Percentiles rank a stretch among this genome's conserved stretches.
Conservation (phyloP, 92 coral and sea anemone species). For the Porites evermanni region DNA sequence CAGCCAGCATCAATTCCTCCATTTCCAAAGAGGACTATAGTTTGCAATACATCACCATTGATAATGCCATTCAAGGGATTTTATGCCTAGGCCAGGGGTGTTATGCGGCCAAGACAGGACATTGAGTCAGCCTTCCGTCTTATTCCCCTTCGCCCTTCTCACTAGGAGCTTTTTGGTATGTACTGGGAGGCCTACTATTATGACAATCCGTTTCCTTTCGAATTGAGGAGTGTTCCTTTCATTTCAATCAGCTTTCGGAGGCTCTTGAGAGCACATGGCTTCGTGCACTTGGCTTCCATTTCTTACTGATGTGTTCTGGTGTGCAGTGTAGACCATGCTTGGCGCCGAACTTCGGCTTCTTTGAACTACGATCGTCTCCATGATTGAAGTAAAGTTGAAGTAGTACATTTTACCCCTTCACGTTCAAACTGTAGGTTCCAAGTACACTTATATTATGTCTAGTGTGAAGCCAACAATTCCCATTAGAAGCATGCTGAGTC, state of each 20-base stretch:
- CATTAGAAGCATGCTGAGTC: too few relatives aligned
- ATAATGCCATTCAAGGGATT: constrained; percentile 53
- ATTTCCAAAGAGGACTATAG: constrained; percentile 42
- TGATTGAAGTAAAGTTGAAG: too few relatives aligned
- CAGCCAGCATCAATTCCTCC: constrained; percentile 47
- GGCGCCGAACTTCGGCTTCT: too few relatives aligned
- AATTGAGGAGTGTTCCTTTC: constrained; percentile 49
- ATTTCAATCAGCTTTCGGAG: constrained; percentile 55
- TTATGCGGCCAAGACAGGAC: constrained; percentile 57
- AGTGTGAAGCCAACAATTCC: too few relatives aligned
- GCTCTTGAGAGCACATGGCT: constrained; percentile 49
- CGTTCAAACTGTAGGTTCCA: too few relatives aligned
- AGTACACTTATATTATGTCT: too few relatives aligned
- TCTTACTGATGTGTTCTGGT: too few relatives aligned
- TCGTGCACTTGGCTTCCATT: too few relatives aligned
- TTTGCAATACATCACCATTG: constrained; percentile 56
- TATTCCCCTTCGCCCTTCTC: constrained; percentile 34
- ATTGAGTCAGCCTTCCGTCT: constrained; percentile 56
- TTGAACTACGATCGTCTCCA: too few relatives aligned
- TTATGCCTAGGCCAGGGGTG: constrained; percentile 26
- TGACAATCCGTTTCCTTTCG: constrained; percentile 63
- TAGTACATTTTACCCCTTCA: too few relatives aligned
- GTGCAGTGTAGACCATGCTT: too few relatives aligned
- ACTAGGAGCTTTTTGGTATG: constrained; percentile 64
- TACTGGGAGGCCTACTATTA: constrained; percentile 50